Percentiles rank a stretch among this genome's conserved stretches.
Evolutionary conservation across 2,113 vertebrate species (phyloP).

Genomic region (Neogobius melanostomus): DNA sequence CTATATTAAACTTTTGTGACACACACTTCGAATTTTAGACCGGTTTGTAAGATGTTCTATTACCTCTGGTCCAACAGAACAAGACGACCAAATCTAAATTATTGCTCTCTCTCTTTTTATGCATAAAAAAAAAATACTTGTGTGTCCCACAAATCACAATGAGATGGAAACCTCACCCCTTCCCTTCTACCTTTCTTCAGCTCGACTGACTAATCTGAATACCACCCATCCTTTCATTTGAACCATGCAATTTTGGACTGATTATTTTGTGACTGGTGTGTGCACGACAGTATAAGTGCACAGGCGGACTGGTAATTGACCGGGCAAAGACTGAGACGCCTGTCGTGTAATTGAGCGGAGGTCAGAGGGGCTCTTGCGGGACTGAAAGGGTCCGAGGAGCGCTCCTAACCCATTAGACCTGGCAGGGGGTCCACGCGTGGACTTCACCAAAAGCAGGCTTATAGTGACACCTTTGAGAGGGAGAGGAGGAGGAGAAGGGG

Average conservation of each 20-base stretch:
- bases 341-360: constrained; percentile 73
- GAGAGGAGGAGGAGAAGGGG: neutral
- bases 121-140: too few species aligned
- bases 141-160: too few species aligned
- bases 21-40: too few species aligned
- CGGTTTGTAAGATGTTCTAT: too few species aligned
- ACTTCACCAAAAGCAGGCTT: constrained; percentile 45
- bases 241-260: constrained; percentile 67
- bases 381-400: constrained; percentile 71
- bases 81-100: too few species aligned
- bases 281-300: constrained; percentile 65
- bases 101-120: too few species aligned
- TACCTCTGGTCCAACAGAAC: too few species aligned
- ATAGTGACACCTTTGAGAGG: constrained; percentile 47
- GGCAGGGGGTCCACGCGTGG: constrained; percentile 68
- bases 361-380: constrained; percentile 51
- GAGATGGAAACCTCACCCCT: constrained; percentile 41
- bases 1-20: too few species aligned
- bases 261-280: constrained; percentile 72
- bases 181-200: constrained; percentile 62
- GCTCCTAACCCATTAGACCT: constrained; percentile 68
- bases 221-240: constrained; percentile 62
- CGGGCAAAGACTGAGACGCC: constrained; percentile 72
- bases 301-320: constrained; percentile 75
- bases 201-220: constrained; percentile 74